Conservation (phyloP, 2,888 invertebrate genomes). For the Chydorus sphaericus region DNA sequence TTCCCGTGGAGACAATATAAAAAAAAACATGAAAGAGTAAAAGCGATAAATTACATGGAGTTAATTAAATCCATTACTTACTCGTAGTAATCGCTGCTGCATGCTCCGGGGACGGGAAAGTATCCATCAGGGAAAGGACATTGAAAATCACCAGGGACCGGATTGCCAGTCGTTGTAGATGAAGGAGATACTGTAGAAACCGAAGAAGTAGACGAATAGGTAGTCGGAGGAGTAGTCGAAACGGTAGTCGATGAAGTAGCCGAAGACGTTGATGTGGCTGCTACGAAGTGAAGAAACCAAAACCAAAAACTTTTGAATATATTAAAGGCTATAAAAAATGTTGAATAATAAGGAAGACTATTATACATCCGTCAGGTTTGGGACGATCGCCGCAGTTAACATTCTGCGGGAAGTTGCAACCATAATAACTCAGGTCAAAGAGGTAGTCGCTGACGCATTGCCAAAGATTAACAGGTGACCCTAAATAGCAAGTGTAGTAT, state of each 20-base stretch:
- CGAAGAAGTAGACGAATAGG: no score
- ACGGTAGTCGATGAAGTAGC: no score
- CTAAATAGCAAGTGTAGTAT: slow-evolving; percentile 6
- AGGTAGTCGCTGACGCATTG: background rate
- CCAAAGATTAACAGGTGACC: background rate
- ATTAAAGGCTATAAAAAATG: background rate
- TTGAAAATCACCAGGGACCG: background rate
- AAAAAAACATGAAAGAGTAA: no score
- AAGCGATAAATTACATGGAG: no score
- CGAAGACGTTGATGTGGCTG: no score
- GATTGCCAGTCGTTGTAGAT: background rate
- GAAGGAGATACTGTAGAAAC: no score
- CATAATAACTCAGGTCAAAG: slow-evolving; percentile 1
- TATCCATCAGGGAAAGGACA: background rate
- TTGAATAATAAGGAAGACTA: background rate
- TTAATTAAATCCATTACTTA: no score
- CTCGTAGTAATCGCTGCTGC: no score
- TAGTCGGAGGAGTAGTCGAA: no score
- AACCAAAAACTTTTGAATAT: no score
- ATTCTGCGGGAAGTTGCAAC: slow-evolving; percentile 5
- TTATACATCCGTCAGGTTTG: background rate
- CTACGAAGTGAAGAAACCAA: no score
- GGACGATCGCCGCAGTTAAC: slow-evolving; percentile 6
- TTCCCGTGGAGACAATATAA: background rate
- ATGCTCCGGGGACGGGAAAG: no score